Base-by-base conservation (phyloP, 2,888 invertebrate species). In the Mystacides longicornis region DNA sequence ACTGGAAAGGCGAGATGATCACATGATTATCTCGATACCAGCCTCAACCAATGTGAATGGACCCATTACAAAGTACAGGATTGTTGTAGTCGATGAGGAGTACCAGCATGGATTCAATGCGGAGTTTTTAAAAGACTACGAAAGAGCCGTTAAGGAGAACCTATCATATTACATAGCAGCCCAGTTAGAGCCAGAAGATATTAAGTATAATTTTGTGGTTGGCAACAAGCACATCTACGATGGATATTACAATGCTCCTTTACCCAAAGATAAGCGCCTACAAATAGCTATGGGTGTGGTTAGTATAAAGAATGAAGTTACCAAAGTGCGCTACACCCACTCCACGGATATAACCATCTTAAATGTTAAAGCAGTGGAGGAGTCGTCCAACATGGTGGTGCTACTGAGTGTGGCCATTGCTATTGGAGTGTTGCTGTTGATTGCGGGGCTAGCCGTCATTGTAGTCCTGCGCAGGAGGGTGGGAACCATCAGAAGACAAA, bases 161-260 rank as follows among this genome's bases (percentile, higher is more conserved):
- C 68, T 85, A 3, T 82, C 85, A 2, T 93, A 89, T 68, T 94
- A 94, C 66, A 85, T 93, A 23, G 80, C 91, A 4, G 93, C 89
- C 1, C 88, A 91, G 69, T 71, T 94, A 57, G 79, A 82, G 53
- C 83, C 86, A 20, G 77, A 82, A 62, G 80, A 82, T 59, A 78
- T 83, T 9, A 72, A 81, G 45, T 76, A 80, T 63, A 77, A 79
- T 52, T 94, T 94, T 69, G 74, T 79, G 1, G 82, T 94, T 46
- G 94, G 94, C 3, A 87, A 93, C 70, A 81, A 81, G 9, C 77
- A 75, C 58, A 79, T 72, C 2, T 89, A 92, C 67, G 87, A 87
- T 60, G 82, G 81, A 0, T 92, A 83, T 67, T 82, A 79, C 62
- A 94, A 94, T 74, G 85, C 82, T 2, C 88, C 89, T 0, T 68